Conservation (phyloP, 2,797 vertebrate species). For the Enteromius mattozi region DNA sequence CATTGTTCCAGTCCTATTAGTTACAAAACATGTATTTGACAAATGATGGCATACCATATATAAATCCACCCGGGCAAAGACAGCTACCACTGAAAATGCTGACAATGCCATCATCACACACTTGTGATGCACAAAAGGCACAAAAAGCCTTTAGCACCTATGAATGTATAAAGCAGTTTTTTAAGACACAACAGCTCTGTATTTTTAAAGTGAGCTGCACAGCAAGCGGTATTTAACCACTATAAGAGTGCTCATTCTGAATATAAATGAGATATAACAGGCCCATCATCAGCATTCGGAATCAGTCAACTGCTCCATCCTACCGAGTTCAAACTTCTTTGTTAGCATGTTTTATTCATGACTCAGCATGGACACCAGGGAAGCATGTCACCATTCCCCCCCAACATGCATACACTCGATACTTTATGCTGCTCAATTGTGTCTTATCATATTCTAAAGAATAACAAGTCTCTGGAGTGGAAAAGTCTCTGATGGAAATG, state of each 20-base stretch:
- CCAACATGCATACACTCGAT: conserved; percentile 46
- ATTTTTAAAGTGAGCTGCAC: background rate
- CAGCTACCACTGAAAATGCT: background rate
- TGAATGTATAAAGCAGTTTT: background rate
- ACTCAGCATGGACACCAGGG: conserved; percentile 44
- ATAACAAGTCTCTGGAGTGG: conserved; percentile 43
- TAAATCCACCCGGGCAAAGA: background rate
- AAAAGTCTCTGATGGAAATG: conserved; percentile 30
- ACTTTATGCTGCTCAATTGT: conserved; percentile 56
- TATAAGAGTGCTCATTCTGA: conserved; percentile 34
- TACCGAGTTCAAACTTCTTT: conserved; percentile 49
- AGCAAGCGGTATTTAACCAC: conserved; percentile 46
- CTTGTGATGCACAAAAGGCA: background rate
- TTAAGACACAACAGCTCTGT: background rate
- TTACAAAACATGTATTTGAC: background rate
- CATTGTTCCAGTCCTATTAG: background rate
- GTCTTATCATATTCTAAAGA: conserved; percentile 43
- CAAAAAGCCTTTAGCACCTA: background rate
- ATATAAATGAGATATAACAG: conserved; percentile 66
- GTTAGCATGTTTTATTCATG: conserved; percentile 66
- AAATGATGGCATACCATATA: background rate
- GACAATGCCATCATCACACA: background rate
- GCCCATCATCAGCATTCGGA: conserved; percentile 61
- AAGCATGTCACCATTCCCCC: conserved; percentile 43
- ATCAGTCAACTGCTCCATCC: conserved; percentile 56